Percentiles rank a stretch among this genome's conserved stretches.
Evolutionary conservation across 1,140 invertebrate genomes (phyloP).

Genomic region (Apis laboriosa): DNA sequence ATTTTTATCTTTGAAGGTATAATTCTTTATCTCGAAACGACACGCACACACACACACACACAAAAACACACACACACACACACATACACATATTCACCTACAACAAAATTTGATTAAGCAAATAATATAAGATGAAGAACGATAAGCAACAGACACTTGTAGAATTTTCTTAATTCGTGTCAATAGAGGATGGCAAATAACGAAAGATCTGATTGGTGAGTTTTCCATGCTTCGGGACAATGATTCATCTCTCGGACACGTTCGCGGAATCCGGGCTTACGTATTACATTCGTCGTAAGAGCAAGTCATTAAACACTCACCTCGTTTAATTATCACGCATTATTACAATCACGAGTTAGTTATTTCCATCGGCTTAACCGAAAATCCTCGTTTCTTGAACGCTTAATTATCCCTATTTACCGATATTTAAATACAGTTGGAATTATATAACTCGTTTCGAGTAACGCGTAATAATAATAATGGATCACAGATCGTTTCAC

Average conservation of each 20-base stretch:
- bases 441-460: background rate
- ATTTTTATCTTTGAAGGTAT: no score
- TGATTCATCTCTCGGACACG: constrained; percentile 34
- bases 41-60: no score
- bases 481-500: background rate
- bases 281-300: background rate
- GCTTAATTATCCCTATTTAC: background rate
- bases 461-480: no score
- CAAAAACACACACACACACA: no score
- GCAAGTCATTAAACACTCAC: background rate
- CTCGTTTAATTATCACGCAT: background rate
- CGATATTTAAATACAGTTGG: background rate
- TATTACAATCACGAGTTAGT: background rate
- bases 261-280: background rate
- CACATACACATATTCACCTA: no score
- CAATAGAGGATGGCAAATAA: background rate
- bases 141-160: background rate
- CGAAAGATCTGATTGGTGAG: background rate
- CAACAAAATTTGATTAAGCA: background rate
- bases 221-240: background rate
- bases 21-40: no score
- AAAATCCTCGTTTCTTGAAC: background rate
- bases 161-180: background rate
- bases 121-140: background rate
- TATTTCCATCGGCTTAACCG: background rate